Evolutionary conservation across 1,140 invertebrate genomes (phyloP).

Genomic region (Trichomalopsis sarcophagae): DNA sequence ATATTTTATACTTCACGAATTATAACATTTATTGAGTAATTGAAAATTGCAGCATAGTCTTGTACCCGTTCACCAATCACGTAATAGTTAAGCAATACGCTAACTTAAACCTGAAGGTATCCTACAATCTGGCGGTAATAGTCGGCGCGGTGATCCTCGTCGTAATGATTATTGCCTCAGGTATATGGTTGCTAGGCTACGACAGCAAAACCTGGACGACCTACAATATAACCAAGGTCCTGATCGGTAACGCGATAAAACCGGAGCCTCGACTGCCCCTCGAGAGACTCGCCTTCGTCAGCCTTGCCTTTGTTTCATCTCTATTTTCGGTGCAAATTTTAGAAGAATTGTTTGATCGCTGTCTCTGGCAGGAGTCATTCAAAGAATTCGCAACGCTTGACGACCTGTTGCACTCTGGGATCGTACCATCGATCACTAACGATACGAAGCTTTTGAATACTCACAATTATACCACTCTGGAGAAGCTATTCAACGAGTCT

Average conservation of each 20-base stretch:
- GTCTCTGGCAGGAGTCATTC: neutral
- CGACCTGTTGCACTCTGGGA: neutral
- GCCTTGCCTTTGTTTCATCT: neutral
- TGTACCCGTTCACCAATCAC: conserved; percentile 20
- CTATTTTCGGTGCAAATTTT: neutral
- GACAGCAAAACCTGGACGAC: conserved; percentile 25
- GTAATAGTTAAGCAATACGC: conserved; percentile 28
- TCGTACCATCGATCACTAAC: neutral
- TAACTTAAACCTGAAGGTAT: neutral
- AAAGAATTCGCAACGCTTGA: neutral
- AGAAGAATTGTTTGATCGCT: neutral
- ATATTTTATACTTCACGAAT: neutral
- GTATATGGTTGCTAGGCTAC: neutral
- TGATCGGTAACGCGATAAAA: neutral
- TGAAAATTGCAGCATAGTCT: neutral
- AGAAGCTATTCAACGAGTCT: neutral
- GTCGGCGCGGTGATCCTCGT: neutral
- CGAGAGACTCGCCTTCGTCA: conserved; percentile 15
- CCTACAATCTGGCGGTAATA: conserved; percentile 9
- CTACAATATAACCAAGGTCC: conserved; percentile 21
- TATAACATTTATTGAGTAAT: neutral
- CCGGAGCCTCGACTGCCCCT: neutral
- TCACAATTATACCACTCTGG: neutral
- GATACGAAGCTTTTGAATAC: conserved; percentile 2
- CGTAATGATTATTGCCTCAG: neutral